Base-by-base conservation (phyloP, 2,113 vertebrate genomes). In the Garra rufa region DNA sequence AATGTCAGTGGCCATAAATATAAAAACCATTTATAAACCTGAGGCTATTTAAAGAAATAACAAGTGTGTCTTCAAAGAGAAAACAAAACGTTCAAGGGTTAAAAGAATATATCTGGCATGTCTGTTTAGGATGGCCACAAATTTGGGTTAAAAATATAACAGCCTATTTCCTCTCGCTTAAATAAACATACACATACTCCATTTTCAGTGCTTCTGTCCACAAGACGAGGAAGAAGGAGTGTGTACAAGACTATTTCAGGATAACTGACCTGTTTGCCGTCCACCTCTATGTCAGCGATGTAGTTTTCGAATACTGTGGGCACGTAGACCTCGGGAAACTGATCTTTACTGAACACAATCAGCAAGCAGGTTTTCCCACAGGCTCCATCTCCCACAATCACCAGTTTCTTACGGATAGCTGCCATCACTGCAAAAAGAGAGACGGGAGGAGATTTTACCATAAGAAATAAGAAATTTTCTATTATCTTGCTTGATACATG, bases 281-380 rank as follows among this genome's bases (percentile, higher is more conserved):
- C 98, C 13, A 99, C 98, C 92, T 99, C 98, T 13, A 99, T 99
- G 92, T 99, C 98, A 0, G 98, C 98, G 0, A 99, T 98, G 93
- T 99, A 99, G 95, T 99, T 99, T 92, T 99, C 98, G 1, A 99
- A 99, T 82, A 99, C 98, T 0, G 98, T 99, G 13, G 98, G 98
- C 50, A 99, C 97, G 0, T 99, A 99, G 84, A 99, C 98, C 81
- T 99, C 98, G 0, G 98, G 98, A 91, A 99, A 99, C 93, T 98
- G 98, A 86, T 99, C 98, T 85, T 99, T 99, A 89, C 98, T 99
- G 95, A 99, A 99, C 74, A 99, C 98, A 0, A 99, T 99, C 80
- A 99, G 95, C 76, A 99, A 96, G 75, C 98, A 99, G 1, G 98
- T 99, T 89, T 99, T 99, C 0, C 98, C 98, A 0, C 98, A 99